phyloP scores from a whole-genome alignment of 1,140 invertebrate genomes.

The Sitobion miscanthi region DNA sequence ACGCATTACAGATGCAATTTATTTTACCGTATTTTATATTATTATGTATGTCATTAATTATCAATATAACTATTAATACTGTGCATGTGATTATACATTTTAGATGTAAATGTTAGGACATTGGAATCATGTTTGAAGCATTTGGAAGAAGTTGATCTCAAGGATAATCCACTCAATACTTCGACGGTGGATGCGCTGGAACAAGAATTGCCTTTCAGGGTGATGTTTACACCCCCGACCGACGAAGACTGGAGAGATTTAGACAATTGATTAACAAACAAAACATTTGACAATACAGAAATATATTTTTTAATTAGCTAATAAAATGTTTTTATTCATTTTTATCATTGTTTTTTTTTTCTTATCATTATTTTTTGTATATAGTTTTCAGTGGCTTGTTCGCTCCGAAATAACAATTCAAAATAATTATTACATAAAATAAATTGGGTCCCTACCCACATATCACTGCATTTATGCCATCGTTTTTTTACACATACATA shows the following conservation, averaged over 20 bases:
- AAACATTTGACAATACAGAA: slow-evolving; percentile 51
- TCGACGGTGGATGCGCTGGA: slow-evolving; percentile 21
- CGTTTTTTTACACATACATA: slow-evolving; percentile 46
- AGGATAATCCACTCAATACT: slow-evolving; percentile 19
- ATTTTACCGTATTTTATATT: not conserved
- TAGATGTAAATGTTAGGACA: slow-evolving; percentile 33
- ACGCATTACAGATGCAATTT: not conserved
- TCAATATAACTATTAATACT: not conserved
- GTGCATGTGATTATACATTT: not conserved
- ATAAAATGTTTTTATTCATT: slow-evolving; percentile 54
- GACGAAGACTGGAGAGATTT: slow-evolving; percentile 55
- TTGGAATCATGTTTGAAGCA: slow-evolving; percentile 26
- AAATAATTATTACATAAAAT: slow-evolving; percentile 55
- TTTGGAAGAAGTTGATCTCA: slow-evolving; percentile 40
- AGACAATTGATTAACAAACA: slow-evolving; percentile 34
- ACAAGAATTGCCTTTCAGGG: slow-evolving; percentile 15
- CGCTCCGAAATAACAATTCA: slow-evolving; percentile 51
- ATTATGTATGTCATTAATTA: not conserved
- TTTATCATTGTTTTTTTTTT: slow-evolving; percentile 34
- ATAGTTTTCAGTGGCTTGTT: slow-evolving; percentile 37
- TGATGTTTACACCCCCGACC: not conserved
- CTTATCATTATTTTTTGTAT: slow-evolving; percentile 19
- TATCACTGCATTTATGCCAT: slow-evolving; percentile 54
- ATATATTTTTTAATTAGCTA: slow-evolving; percentile 57
- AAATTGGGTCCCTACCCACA: slow-evolving; percentile 56